These are phyloP conservation scores for Micrasema minimum DNA, from an alignment of 1,140 invertebrate species.

Conservation along the genomic window DNA sequence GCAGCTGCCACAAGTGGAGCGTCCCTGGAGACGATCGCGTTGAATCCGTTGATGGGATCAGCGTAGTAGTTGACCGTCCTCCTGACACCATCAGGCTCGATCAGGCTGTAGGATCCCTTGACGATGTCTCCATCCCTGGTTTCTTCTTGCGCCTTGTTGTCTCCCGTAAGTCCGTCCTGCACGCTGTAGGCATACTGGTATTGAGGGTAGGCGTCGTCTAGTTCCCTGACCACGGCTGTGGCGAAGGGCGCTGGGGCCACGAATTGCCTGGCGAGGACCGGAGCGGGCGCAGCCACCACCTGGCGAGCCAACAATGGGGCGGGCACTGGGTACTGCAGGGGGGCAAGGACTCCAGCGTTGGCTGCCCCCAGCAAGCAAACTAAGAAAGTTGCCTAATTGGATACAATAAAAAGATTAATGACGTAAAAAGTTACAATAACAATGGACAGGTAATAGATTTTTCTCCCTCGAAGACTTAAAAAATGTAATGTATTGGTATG, in stretches of 20 bases:
- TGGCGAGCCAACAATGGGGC: slow-evolving; percentile 39
- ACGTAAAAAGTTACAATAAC: too few species aligned
- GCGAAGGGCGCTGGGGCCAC: slow-evolving; percentile 53
- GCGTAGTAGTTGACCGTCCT: slow-evolving; percentile 70
- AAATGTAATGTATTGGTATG: too few species aligned
- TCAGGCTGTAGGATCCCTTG: slow-evolving; percentile 67
- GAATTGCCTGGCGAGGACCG: slow-evolving; percentile 32
- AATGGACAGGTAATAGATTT: too few species aligned
- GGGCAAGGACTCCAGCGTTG: slow-evolving; percentile 41
- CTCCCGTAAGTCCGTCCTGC: slow-evolving; percentile 68
- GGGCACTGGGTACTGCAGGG: slow-evolving; percentile 38
- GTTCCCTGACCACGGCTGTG: slow-evolving; percentile 52
- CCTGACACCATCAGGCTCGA: slow-evolving; percentile 69
- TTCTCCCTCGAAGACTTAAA: too few species aligned
- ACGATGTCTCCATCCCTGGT: slow-evolving; percentile 69
- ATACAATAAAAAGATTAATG: too few species aligned
- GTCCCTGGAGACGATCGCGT: slow-evolving; percentile 70
- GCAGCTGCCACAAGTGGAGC: slow-evolving; percentile 60
- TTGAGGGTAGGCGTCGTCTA: slow-evolving; percentile 67
- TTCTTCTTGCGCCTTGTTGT: slow-evolving; percentile 69
- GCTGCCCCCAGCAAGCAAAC: slow-evolving; percentile 29
- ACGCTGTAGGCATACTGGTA: slow-evolving; percentile 69
- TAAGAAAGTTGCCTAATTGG: slow-evolving; percentile 28
- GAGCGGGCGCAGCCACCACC: slow-evolving; percentile 47
- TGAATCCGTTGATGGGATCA: slow-evolving; percentile 68